Base-by-base conservation (phyloP, 2,113 vertebrate species). In the Hydropotes inermis region DNA sequence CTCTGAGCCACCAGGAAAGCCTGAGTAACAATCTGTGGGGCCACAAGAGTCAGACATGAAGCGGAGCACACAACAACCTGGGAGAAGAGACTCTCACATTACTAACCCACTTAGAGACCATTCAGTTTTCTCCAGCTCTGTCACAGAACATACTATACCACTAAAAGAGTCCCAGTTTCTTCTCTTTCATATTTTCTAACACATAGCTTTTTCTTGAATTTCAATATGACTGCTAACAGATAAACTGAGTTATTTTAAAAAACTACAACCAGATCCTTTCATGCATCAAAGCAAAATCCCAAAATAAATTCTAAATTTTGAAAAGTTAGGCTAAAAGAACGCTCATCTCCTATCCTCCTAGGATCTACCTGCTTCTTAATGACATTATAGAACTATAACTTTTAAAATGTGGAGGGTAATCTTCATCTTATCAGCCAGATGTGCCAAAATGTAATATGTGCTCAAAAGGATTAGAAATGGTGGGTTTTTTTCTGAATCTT, bases 321-420 rank as follows among this genome's bases (percentile, higher is more conserved):
- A 83, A 94, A 92, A 97, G 39, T 94, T 84, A 81, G 45, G 45
- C 43, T 84, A 70, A 91, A 93, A 61, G 25, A 55, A 52, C 28
- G 27, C 89, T 87, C 39, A 90, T 81, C 50, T 94, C 83, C 52
- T 74, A 16, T 61, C 55, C 61, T 25, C 27, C 28, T 54, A 84
- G n/a, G 55, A 83, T 54, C 91, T 55, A 95, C 58, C 79, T 97
- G 57, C 83, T 94, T 94, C 96, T 88, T 95, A 89, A 60, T 52
- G n/a, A 45, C 89, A 94, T 83, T 54, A 91, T 4, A 91, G 50
- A 94, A 93, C 96, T n/a, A 58, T n/a, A 96, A 91, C 84, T 70
- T 89, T 89, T 88, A 54, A 93, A 95, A 64, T 61, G 45, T 25
- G 36, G 82, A 85, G 58, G 67, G 21, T 92, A 60, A 97, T 97